Evolutionary conservation across 1,140 invertebrate genomes (phyloP), one percentile per base, ranked within the genome.

Genomic region (Drosophila subpulchrella): DNA sequence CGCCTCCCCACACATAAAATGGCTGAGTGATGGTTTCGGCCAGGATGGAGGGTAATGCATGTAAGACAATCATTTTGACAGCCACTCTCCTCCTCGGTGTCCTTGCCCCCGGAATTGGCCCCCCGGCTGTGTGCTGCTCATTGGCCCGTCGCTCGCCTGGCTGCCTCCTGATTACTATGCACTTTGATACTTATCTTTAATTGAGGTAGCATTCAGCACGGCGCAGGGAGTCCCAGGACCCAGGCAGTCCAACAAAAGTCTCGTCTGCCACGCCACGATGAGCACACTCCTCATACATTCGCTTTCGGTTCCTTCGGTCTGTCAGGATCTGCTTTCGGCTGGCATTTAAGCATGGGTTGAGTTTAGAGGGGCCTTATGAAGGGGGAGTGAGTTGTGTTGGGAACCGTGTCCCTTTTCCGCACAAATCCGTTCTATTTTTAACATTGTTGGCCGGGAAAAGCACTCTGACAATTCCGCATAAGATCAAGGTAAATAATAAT

Each of bases 121-220:
- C 17, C 24, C 24, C 32, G 32, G 46, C 47, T 58, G 38, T 42
- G 51, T 46, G 63, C 74, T 78, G 56, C 76, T 77, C 81, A 84
- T 84, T 84, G 80, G 70, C 62, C 81, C 61, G 75, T 81, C 81
- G 75, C 61, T 86, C 71, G 84, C 70, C 66, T 89, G 84, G 72
- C 72, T 89, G 83, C 72, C 67, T 89, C 78, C 81, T 88, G 83
- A 89, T 88, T 88, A 88, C 86, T 89, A 88, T 88, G 83, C 83
- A 88, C 83, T 88, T 89, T 88, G 84, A 88, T 88, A 88, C 83
- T 88, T 89, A 88, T 88, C 83, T 88, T 88, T 88, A 88, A 88
- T 88, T 88, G 83, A 83, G 84, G 83, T 74, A 88, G 68, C 79
- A 73, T 79, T 88, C 83, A 82, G 59, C 71, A 73, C 50, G 53